Evolutionary conservation across 2,888 invertebrate genomes (phyloP).

Genomic region (Lycocerus yunnanus): DNA sequence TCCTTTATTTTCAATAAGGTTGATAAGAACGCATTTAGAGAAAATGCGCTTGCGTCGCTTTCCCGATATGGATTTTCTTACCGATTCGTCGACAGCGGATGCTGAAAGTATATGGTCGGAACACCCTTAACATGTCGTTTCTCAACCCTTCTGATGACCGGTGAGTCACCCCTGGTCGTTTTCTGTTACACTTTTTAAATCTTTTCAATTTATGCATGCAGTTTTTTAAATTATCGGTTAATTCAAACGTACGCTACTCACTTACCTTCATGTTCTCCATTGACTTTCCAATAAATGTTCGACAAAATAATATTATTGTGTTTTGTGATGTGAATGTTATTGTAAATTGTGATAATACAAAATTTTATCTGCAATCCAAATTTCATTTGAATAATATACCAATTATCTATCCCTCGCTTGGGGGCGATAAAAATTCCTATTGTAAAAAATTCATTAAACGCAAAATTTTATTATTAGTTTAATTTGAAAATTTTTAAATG

Average conservation of each 20-base stretch:
- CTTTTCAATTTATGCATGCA: neutral
- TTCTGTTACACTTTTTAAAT: conserved; percentile 1
- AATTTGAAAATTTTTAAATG: neutral
- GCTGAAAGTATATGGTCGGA: conserved; percentile 36
- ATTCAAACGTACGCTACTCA: neutral
- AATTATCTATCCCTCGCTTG: neutral
- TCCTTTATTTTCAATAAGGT: conserved; percentile 15
- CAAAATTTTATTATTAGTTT: neutral
- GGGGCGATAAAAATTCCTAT: no score
- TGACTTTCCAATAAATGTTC: neutral
- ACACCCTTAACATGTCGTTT: conserved; percentile 34
- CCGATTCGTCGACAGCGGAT: conserved; percentile 33
- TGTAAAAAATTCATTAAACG: neutral
- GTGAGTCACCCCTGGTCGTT: conserved; percentile 30
- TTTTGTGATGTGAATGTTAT: neutral
- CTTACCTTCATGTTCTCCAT: neutral
- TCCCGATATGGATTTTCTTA: conserved; percentile 40
- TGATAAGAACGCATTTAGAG: conserved; percentile 19
- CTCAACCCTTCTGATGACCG: conserved; percentile 32
- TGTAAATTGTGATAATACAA: neutral
- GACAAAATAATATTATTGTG: neutral
- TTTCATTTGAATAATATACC: neutral
- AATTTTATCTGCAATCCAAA: neutral
- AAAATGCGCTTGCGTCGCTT: conserved; percentile 31
- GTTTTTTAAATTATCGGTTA: neutral